Conservation (phyloP, 2,113 vertebrate species). For the Oreochromis tanganicae region DNA sequence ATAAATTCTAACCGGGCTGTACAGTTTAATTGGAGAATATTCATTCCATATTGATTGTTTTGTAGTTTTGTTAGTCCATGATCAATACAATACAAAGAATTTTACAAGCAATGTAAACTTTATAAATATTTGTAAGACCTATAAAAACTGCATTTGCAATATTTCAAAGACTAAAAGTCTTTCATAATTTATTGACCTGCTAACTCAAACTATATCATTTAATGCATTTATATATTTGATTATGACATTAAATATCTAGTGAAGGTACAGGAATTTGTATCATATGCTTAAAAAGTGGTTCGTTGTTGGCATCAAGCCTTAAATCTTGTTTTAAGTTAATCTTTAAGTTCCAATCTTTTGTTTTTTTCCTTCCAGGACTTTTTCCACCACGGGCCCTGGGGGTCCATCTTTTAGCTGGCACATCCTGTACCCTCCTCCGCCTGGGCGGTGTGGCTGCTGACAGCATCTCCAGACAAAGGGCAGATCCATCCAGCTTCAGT, state of each 20-base stretch:
- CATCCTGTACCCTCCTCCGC: neutral
- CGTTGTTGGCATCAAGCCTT: neutral
- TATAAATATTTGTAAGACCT: neutral
- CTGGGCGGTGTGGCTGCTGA: neutral
- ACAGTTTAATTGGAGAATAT: neutral
- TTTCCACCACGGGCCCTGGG: neutral
- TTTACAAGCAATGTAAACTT: neutral
- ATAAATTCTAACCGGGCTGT: neutral
- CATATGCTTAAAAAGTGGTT: rapidly evolving
- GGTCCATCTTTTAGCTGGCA: neutral
- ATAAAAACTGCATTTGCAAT: neutral
- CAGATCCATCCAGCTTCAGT: neutral
- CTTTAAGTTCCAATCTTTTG: neutral
- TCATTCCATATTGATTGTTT: neutral
- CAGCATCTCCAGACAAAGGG: neutral
- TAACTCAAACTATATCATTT: neutral
- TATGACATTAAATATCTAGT: rapidly evolving
- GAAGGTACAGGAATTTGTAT: neutral
- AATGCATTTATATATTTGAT: neutral
- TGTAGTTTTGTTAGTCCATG: neutral
- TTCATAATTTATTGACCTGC: too few relatives aligned
- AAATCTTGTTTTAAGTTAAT: neutral
- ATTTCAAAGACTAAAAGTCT: neutral
- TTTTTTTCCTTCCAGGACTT: neutral
- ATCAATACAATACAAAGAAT: too few relatives aligned